Evolutionary conservation across 2,888 invertebrate genomes (phyloP).

Genomic region (Pristionchus arcanus): DNA sequence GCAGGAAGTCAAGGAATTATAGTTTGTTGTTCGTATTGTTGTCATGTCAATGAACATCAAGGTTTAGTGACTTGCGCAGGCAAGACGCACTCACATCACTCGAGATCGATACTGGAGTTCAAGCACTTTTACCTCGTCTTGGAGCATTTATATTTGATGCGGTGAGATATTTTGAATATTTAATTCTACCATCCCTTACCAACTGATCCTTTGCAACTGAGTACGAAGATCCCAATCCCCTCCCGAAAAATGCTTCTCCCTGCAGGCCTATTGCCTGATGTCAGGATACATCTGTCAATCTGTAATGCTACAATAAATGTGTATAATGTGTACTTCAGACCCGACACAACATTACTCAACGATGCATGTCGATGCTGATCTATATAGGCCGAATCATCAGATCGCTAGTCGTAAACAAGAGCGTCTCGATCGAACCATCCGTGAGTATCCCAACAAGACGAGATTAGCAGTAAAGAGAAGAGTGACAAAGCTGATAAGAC

Average conservation of each 20-base stretch:
- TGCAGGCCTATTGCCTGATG: too few species aligned
- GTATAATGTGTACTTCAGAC: conserved; percentile 53
- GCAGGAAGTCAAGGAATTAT: background rate
- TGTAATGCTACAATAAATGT: too few species aligned
- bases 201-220: too few species aligned
- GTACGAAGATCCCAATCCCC: too few species aligned
- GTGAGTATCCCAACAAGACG: conserved; percentile 56
- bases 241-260: too few species aligned
- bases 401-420: conserved; percentile 61
- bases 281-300: too few species aligned
- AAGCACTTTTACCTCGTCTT: conserved; percentile 55
- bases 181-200: too few species aligned
- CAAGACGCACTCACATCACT: conserved; percentile 69
- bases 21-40: background rate
- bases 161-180: conserved; percentile 83
- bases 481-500: background rate
- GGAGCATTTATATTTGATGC: conserved; percentile 46
- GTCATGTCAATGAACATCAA: background rate
- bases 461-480: background rate
- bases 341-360: conserved; percentile 60
- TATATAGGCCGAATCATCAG: conserved; percentile 65
- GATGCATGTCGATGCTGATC: conserved; percentile 66
- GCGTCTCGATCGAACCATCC: conserved; percentile 61
- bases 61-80: conserved; percentile 61
- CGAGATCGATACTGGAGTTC: conserved; percentile 67